Percentiles rank a stretch among this genome's conserved stretches.
phyloP scores from a whole-genome alignment of 2,888 invertebrate species.

The Himalopsyche japonica region DNA sequence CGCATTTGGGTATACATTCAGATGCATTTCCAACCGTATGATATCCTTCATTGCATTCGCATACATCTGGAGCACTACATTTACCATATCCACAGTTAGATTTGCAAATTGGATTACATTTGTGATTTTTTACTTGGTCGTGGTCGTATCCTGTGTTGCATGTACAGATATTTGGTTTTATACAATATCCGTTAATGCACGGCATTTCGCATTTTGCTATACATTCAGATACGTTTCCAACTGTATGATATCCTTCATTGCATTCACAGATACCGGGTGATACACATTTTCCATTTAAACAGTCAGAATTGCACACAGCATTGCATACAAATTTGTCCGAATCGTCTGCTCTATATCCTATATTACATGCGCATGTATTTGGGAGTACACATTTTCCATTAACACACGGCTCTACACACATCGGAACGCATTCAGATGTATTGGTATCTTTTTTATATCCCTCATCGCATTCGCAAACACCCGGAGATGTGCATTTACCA shows the following conservation, averaged over 20 bases:
- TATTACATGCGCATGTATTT: slow-evolving; percentile 7
- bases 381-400: neutral
- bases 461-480: slow-evolving; percentile 20
- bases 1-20: slow-evolving; percentile 47
- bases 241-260: slow-evolving; percentile 13
- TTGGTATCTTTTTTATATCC: slow-evolving; percentile 13
- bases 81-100: slow-evolving; percentile 7
- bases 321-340: neutral
- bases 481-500: slow-evolving; percentile 24
- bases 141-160: slow-evolving; percentile 39
- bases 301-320: neutral
- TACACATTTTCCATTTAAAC: slow-evolving; percentile 20
- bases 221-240: slow-evolving; percentile 43
- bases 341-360: slow-evolving; percentile 2
- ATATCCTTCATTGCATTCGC: slow-evolving; percentile 21
- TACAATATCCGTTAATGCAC: slow-evolving; percentile 42
- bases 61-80: slow-evolving; percentile 26
- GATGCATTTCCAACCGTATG: slow-evolving; percentile 34
- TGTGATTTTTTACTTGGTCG: slow-evolving; percentile 3
- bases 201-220: slow-evolving; percentile 45
- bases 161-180: slow-evolving; percentile 39
- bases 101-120: slow-evolving; percentile 34
- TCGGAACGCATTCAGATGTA: neutral
- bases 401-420: slow-evolving; percentile 38
- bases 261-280: slow-evolving; percentile 32